Conservation (phyloP, 2,888 invertebrate genomes). For the Stenotaenia linearis region DNA sequence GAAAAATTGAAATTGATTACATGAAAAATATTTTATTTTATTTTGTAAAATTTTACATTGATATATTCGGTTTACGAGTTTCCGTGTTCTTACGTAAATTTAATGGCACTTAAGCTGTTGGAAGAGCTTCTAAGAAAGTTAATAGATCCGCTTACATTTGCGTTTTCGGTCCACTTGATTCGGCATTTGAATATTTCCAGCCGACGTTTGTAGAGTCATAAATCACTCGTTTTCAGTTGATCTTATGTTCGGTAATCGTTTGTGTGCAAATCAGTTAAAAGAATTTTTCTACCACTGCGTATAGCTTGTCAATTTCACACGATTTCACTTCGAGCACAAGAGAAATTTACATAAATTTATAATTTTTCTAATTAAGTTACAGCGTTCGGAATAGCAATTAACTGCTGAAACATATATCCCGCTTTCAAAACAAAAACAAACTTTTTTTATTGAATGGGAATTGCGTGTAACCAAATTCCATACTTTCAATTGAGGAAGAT, state of each 20-base stretch:
- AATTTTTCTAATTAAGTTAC: no score
- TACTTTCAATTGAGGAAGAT: background rate
- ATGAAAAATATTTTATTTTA: background rate
- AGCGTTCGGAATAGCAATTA: no score
- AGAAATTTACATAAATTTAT: no score
- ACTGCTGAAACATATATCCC: no score
- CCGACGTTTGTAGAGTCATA: background rate
- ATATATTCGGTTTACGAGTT: background rate
- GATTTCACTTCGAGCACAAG: no score
- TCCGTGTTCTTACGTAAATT: background rate
- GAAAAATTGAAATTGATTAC: background rate
- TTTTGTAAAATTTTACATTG: background rate
- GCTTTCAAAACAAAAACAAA: no score
- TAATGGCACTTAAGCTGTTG: background rate
- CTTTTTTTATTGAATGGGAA: no score
- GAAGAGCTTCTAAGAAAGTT: background rate
- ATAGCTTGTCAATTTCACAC: background rate
- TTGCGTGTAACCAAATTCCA: background rate
- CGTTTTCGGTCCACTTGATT: background rate
- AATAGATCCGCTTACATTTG: background rate
- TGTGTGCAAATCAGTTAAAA: background rate
- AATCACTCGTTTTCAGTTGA: background rate
- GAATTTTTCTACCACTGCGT: background rate
- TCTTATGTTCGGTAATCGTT: background rate
- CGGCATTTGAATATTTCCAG: background rate